Evolutionary conservation across 2,113 vertebrate genomes (phyloP).

Genomic region (Machaerirhynchus nigripectus): DNA sequence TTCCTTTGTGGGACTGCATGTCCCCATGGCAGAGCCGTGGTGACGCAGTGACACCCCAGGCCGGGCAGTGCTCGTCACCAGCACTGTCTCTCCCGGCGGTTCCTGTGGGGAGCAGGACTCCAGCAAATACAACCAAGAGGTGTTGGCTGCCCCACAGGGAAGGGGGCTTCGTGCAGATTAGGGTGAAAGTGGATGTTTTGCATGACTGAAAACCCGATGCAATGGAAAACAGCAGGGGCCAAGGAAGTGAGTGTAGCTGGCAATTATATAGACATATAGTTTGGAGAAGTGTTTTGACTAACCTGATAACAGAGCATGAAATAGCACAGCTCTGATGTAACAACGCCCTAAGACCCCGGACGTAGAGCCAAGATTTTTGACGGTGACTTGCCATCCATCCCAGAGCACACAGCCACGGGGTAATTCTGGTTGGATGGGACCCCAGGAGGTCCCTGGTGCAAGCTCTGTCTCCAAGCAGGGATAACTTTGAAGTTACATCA

Average conservation of each 20-base stretch:
- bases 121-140: rapidly evolving
- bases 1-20: rapidly evolving
- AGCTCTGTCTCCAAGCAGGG: background rate
- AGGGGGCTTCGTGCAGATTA: background rate
- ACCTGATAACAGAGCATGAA: conserved; percentile 40
- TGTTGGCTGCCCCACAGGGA: background rate
- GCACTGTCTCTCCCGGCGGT: rapidly evolving
- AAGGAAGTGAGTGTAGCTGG: conserved; percentile 15
- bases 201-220: background rate
- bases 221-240: conserved; percentile 21
- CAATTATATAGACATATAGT: background rate
- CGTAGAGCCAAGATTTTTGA: background rate
- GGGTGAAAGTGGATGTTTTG: conserved; percentile 4
- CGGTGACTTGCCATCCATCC: background rate
- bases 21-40: background rate
- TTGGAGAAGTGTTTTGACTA: conserved; percentile 39
- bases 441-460: background rate
- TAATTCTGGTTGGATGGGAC: background rate
- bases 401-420: background rate
- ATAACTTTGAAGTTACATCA: background rate
- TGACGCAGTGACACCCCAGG: background rate
- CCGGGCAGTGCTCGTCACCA: rapidly evolving
- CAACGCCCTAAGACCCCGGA: background rate
- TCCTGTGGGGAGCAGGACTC: rapidly evolving
- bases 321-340: conserved; percentile 7